A percentile compares a stretch with the other conserved stretches of the same genome.
These are phyloP conservation scores for Caradrina kadenii DNA, from an alignment of 2,888 invertebrate species.

Conservation along the genomic window DNA sequence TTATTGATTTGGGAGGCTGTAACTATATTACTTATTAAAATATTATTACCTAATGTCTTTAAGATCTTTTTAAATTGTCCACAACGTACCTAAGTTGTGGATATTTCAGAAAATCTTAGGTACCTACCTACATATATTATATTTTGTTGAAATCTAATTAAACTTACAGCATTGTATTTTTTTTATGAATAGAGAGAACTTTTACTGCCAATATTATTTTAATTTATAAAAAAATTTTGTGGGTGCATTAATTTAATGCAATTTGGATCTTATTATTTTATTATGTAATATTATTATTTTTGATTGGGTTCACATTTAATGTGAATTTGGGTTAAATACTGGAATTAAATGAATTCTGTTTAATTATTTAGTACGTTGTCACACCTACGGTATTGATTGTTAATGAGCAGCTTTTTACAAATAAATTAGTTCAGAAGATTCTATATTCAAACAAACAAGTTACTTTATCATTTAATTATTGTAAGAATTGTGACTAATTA, in stretches of 20 bases:
- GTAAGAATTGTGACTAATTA: slow-evolving; percentile 35
- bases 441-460: neutral
- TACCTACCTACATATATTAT: no score
- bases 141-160: slow-evolving; percentile 3
- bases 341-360: no score
- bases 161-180: neutral
- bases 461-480: slow-evolving; percentile 1
- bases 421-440: slow-evolving; percentile 14
- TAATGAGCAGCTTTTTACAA: slow-evolving; percentile 25
- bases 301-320: no score
- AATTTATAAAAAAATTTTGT: slow-evolving; percentile 32
- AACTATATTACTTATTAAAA: no score
- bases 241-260: neutral
- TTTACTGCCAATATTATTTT: slow-evolving; percentile 4
- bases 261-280: no score
- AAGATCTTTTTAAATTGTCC: no score
- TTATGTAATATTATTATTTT: no score
- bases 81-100: no score
- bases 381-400: slow-evolving; percentile 23
- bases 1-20: neutral
- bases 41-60: no score
- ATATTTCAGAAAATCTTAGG: no score
- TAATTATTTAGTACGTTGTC: neutral
- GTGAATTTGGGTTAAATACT: no score
- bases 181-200: slow-evolving; percentile 1